Evolutionary conservation across 2,888 invertebrate species (phyloP).

Genomic region (Drosophila testacea): DNA sequence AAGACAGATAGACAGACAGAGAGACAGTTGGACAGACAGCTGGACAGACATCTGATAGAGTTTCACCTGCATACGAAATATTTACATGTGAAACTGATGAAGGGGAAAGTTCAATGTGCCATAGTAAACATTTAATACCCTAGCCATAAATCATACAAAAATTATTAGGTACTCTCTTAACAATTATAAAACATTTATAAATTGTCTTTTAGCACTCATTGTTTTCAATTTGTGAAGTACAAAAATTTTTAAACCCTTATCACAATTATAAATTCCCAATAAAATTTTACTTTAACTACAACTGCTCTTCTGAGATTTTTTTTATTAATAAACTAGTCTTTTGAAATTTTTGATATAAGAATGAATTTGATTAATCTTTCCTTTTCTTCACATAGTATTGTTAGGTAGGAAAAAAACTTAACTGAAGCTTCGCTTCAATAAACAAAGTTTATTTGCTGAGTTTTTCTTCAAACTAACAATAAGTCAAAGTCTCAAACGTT

Average conservation of each 20-base stretch:
- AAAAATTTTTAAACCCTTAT: no score
- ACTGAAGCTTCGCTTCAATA: neutral
- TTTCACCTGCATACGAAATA: slow-evolving; percentile 36
- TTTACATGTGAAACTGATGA: slow-evolving; percentile 31
- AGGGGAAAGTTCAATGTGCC: slow-evolving; percentile 39
- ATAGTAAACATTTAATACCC: slow-evolving; percentile 39
- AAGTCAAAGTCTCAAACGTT: neutral
- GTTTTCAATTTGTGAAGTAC: no score
- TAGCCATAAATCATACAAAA: neutral
- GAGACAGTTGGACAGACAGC: neutral
- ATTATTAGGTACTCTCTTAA: neutral
- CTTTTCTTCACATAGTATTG: no score
- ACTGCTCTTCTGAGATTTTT: no score
- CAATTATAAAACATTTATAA: neutral
- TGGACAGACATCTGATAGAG: slow-evolving; percentile 16
- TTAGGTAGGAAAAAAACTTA: neutral
- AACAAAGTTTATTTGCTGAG: neutral
- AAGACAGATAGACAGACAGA: slow-evolving; percentile 6
- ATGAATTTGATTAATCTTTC: no score
- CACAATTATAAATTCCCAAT: no score
- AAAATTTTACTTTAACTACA: no score
- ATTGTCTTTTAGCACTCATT: no score
- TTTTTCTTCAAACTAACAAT: neutral
- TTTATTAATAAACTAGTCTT: no score
- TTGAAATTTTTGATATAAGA: no score